Evolutionary conservation across 2,113 vertebrate species (phyloP).

Genomic region (Rhabdornis inornatus): DNA sequence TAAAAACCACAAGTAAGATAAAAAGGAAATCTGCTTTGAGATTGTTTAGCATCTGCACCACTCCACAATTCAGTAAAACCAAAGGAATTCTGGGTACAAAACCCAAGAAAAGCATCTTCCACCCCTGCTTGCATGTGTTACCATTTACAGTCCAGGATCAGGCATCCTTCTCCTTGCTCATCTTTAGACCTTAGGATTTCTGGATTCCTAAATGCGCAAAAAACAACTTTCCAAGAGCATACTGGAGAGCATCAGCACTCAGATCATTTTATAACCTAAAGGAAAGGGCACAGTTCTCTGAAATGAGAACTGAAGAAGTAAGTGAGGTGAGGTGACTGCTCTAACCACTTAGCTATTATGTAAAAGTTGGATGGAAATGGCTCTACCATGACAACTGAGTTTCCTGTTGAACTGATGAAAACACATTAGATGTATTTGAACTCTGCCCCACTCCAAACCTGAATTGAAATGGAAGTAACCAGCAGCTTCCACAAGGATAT

Average conservation of each 20-base stretch:
- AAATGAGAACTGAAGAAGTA: not conserved
- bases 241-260: not conserved
- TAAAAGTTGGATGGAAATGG: slow-evolving; percentile 4
- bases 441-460: not conserved
- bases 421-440: not conserved
- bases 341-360: not conserved
- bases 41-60: not conserved
- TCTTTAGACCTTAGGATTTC: not conserved
- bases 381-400: not conserved
- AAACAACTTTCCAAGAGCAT: not conserved
- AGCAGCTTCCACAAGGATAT: not conserved
- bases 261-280: not conserved
- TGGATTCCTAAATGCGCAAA: not conserved
- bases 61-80: not conserved
- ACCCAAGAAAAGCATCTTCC: not conserved
- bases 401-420: not conserved
- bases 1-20: not conserved
- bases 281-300: not conserved
- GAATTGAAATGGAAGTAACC: not conserved
- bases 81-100: not conserved
- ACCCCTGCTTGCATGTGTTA: not conserved
- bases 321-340: not conserved
- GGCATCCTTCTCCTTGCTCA: not conserved
- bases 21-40: not conserved
- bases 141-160: not conserved